Base-by-base conservation (phyloP, 1,140 invertebrate genomes). In the Eurosta solidaginis region DNA sequence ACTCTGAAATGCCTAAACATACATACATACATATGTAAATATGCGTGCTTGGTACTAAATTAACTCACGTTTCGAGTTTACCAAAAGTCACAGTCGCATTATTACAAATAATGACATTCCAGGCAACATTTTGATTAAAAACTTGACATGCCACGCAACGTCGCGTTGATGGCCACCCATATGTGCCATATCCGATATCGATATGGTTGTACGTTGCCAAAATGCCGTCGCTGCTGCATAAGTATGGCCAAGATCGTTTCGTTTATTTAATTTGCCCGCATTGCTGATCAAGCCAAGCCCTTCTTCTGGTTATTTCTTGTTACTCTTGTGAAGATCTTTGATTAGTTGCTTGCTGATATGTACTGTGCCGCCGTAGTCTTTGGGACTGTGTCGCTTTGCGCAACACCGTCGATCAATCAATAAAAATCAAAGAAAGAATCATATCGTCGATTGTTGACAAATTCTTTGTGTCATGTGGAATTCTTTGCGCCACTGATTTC, bases 71-170 rank as follows among this genome's bases (percentile, higher is more conserved):
- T 22, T 14, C 36, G n/a, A 17, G 33, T 42, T n/a, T 36, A 6
- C 73, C 42, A 4, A 68, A 40, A n/a, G 1, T 20, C 59, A 17
- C 59, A 54, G 33, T 68, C 17, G 22, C 9, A 9, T 1, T 25
- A 75, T 17, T 75, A 12, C 74, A 75, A 75, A 75, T 75, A 47
- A 75, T 75, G 74, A 75, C 47, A 75, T 75, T 75, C 74, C 74
- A 29, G 44, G 59, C 59, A 68, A 68, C 74, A 75, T 75, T 75
- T 75, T 75, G 74, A 75, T 75, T 75, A 75, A 75, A 75, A 75
- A 75, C 47, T 75, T 75, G 74, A 47, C 74, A 75, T 6, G 74
- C 44, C 42, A 75, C 74, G 47, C 47, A 50, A 75, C 74, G 47
- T 50, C 29, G 74, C 14, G 22, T 49, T 75, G 74, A 75, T 36